Evolutionary conservation across 2,888 invertebrate genomes (phyloP), one percentile per base, ranked within the genome.

Genomic region (Pegoplata infirma): DNA sequence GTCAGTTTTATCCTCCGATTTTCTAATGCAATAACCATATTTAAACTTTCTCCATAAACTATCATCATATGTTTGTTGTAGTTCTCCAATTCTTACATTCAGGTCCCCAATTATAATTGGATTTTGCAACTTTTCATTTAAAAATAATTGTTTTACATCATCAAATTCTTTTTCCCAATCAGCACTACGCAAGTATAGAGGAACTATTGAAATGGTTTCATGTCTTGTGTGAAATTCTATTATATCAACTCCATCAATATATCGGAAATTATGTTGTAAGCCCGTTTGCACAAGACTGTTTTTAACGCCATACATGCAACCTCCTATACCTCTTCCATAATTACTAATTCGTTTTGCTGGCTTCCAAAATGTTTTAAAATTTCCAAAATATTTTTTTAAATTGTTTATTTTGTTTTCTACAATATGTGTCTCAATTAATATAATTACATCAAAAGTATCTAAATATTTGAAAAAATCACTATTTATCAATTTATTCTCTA

Each of bases 281-380:
- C 28, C 28, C 6, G 19, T 10, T 19, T 16, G 5, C 5, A 16
- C 10, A 4, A 56, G 36, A 40, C 40, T 10, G 1, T 44, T 23
- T 14, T 19, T 19, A 5, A 61, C 28, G 4, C 61, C 61, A 47
- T 21, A 61, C 8, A 61, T 12, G 5, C 17, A 19, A 1, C 61
- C 47, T 3, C 61, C 61, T 16, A 46, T 61, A 2, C 10, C 61
- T 46, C 44, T 61, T 16, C 44, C 61, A 5, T 21, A 10, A 23
- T 4, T 61, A 40, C 44, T 61, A 3, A 1, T 28, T 46, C 61
- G 14, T 5, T n/a, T 46, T 4, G 61, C 61, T n/a, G 46, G 16
- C 8, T 61, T 61, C 61, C 61, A 61, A 17, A 25, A 40, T 12
- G 23, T 17, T 12, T 32, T 40, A 58, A 58, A 58, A 58, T 58